Evolutionary conservation across 1,140 invertebrate genomes (phyloP).

Genomic region (Drosophila virilis): DNA sequence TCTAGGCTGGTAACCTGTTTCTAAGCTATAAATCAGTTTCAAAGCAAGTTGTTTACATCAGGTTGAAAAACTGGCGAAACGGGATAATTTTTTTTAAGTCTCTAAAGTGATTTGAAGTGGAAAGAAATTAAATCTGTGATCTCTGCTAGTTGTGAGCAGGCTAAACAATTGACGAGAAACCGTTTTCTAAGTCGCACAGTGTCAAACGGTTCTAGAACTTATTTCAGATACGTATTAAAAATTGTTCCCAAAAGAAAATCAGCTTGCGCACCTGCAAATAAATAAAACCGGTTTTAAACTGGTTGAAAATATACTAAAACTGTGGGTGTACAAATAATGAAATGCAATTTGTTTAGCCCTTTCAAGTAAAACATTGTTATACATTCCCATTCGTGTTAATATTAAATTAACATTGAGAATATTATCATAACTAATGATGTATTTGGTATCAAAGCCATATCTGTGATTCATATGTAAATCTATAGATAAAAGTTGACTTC

Average conservation of each 20-base stretch:
- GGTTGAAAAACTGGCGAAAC: no score
- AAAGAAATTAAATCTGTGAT: not conserved
- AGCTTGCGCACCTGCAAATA: no score
- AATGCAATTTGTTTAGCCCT: not conserved
- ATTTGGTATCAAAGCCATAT: slow-evolving; percentile 8
- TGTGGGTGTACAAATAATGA: no score
- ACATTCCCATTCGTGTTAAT: not conserved
- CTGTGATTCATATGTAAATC: slow-evolving; percentile 27
- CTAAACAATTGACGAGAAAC: no score
- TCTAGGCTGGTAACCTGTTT: not conserved
- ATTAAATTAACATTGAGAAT: slow-evolving; percentile 6
- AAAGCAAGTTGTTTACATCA: no score
- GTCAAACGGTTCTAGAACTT: no score
- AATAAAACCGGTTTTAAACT: no score
- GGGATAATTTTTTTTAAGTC: not conserved
- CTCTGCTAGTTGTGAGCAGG: no score
- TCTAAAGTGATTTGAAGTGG: not conserved
- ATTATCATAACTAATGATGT: slow-evolving; percentile 4
- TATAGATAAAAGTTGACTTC: slow-evolving; percentile 8
- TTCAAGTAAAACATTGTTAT: not conserved
- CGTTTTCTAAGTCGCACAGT: no score
- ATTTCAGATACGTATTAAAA: not conserved
- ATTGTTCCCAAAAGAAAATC: not conserved
- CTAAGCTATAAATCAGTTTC: not conserved
- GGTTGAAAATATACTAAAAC: no score